Evolutionary conservation across 2,888 invertebrate genomes (phyloP), one percentile per base, ranked within the genome.

Genomic region (Cheilosia soror): DNA sequence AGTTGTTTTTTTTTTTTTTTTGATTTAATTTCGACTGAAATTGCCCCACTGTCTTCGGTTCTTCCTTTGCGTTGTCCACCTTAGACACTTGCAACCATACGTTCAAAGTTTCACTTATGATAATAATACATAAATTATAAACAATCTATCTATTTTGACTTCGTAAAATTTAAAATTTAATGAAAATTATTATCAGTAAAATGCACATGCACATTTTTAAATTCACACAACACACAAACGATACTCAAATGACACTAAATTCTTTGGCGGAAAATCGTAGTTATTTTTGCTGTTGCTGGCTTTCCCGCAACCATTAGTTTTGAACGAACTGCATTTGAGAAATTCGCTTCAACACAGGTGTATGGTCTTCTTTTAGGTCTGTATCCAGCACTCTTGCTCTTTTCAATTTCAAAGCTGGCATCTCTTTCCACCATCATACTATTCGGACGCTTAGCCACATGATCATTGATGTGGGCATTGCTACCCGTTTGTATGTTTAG

Each of bases 291-390:
- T 71, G 91, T 87, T 72, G 88, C 87, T 5, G 87, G 88, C 27
- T 88, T 90, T 4, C 89, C 89, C 7, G 88, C 87, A 2, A 87
- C 51, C 40, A 92, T 29, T n/a, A 87, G 73, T 9, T 89, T 87
- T 0, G 90, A 90, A 77, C 94, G 92, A 9, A 94, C 94, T 0
- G 93, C 94, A 89, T 93, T 94, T 2, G 93, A 93, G 0, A 94
- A 91, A 65, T 93, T 94, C 5, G 94, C 95, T 89, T 95, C 95
- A 65, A 94, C 93, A 86, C 94, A 94, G 0, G 94, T 94, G 0
- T 93, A 93, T 51, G 94, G 94, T 0, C 94, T 93, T 4, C 87
- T 44, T 11, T 83, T 40, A n/a, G 20, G 31, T 20, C 44, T 83
- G 5, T 63, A 85, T 11, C 88, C 80, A 13, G 89, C 88, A 81